Base-by-base conservation (phyloP, 1,140 invertebrate species). In the Aphelinus certus region DNA sequence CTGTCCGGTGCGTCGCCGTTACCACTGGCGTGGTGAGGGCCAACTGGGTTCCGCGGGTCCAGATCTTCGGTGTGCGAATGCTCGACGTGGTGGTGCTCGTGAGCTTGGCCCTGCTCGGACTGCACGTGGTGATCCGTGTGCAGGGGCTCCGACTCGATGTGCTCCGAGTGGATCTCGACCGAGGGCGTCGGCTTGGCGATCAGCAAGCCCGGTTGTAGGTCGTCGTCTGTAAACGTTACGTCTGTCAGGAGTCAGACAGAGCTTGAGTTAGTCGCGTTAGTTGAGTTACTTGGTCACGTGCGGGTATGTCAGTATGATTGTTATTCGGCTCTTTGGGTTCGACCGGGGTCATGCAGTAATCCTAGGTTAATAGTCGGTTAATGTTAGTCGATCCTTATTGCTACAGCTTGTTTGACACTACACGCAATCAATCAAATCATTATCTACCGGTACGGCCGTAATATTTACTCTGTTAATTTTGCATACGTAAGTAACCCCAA, bases 171-270 rank as follows among this genome's bases (percentile, higher is more conserved):
- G n/a, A n/a, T 26, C 43, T 61, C 61, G 26, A 51, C 43, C 7
- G 47, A 55, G 3, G 58, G 7, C 60, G 64, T 76, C 60, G 81
- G 77, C 69, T 81, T 82, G 64, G 73, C 73, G 62, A 83, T 79
- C 77, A 83, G 76, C 3, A 83, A 73, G 45, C 83, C 83, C 3
- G 79, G 71, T 53, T 79, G 10, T 75, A 75, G 45, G 60, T 78
- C 77, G 69, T 79, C 72, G 73, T 83, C 85, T 87, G 82, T 81
- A 86, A 86, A 86, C 76, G 84, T 84, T 76, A 84, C 82, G 83
- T 84, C 82, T 78, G 83, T 84, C 81, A 83, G 82, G 81, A 49
- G 46, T 56, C 57, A 9, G 65, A 60, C 7, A 57, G 9, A 49
- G 3, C 7, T 65, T 6, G 1, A 10, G 63, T 73, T 73, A 72